Base-by-base conservation (phyloP, 2,113 vertebrate genomes). In the Hypocryptadius cinnamomeus region DNA sequence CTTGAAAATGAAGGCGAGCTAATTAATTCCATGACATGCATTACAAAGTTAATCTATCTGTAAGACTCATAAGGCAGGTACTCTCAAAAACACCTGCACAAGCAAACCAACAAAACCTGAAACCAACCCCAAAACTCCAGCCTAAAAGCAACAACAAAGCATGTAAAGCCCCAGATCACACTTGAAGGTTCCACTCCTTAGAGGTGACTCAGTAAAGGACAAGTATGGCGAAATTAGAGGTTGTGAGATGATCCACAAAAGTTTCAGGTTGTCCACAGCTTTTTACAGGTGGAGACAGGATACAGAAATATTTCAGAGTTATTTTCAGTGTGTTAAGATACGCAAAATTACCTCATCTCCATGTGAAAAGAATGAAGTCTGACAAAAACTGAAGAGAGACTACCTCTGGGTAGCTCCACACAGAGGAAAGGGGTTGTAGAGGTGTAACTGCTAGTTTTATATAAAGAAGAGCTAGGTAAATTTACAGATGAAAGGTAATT, bases 71-170 rank as follows among this genome's bases (percentile, higher is more conserved):
- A 50, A 73, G 22, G 4, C 1, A 40, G 9, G 28, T 47, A 3
- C 48, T 56, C 24, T 59, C 8, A 81, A 45, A 84, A 54, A 15
- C 56, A 5, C 5, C 7, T 0, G 0, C 33, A 15, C 19, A 42
- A 63, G 11, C 7, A 30, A 74, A 47, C 15, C n/a, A 83, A 57
- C 25, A 44, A 33, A 51, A 40, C 3, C 3, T 4, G 4, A 45
- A 87, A 53, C 9, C 64, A 77, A 11, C 20, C 8, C 10, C 17
- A 39, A 31, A 76, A 28, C 13, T 13, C 25, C 27, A 73, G 21
- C 25, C 9, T 35, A 77, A 87, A 87, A 78, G 22, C 20, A 92
- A 10, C 18, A 84, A 9, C 15, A n/a, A 68, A 30, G 10, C 27
- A 23, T 23, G 24, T 60, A 44, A 65, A 64, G 19, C 24, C 24